These are phyloP conservation scores for Ephydatia muelleri DNA, from an alignment of 37 sponge, comb jelly and placozoan species.

Conservation along the genomic window DNA sequence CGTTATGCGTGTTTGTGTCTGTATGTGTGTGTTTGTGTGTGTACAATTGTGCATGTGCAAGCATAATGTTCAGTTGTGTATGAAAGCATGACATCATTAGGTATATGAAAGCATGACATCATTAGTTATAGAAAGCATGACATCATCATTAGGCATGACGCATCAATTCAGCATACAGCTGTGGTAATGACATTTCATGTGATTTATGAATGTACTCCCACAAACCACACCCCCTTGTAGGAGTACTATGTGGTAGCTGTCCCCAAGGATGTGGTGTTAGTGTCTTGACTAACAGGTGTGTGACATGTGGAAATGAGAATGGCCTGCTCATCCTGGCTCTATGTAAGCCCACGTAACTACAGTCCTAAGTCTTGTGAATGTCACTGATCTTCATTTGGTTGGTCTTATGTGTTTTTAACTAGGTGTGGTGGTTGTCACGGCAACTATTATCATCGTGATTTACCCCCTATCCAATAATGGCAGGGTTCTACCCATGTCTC, in stretches of 20 bases:
- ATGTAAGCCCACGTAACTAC: slow-evolving; percentile 9
- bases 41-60: no score
- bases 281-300: slow-evolving; percentile 56
- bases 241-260: slow-evolving; percentile 76
- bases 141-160: no score
- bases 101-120: no score
- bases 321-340: slow-evolving; percentile 24
- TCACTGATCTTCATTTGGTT: neutral
- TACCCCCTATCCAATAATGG: slow-evolving; percentile 25
- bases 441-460: neutral
- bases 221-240: slow-evolving; percentile 21
- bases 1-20: neutral
- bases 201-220: neutral
- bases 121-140: no score
- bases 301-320: slow-evolving; percentile 28
- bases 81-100: no score
- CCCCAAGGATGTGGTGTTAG: slow-evolving; percentile 47
- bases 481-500: slow-evolving; percentile 32
- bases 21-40: no score
- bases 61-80: no score
- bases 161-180: neutral
- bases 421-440: slow-evolving; percentile 8
- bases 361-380: no score
- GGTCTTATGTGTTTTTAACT: neutral
- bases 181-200: neutral